phyloP scores from a whole-genome alignment of 2,888 invertebrate species.

The Oscheius sp. region DNA sequence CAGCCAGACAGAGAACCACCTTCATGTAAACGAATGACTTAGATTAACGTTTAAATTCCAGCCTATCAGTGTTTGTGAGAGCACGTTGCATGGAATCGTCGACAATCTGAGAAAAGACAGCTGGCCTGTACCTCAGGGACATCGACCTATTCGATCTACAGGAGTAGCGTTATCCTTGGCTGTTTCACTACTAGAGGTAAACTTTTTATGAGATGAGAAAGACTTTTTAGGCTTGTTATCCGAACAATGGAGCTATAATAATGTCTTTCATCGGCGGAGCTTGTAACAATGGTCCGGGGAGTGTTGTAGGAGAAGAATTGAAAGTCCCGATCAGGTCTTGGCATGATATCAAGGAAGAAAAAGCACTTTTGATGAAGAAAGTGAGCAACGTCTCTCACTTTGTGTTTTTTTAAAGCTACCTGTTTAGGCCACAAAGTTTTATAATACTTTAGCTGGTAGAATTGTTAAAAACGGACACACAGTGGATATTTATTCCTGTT shows the following conservation, averaged over 20 bases:
- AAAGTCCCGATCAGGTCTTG: constrained; percentile 93
- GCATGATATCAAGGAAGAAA: constrained; percentile 88
- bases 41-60: constrained; percentile 41
- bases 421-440: constrained; percentile 79
- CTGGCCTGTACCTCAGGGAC: constrained; percentile 95
- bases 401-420: background rate
- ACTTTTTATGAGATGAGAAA: constrained; percentile 73
- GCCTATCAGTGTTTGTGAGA: constrained; percentile 82
- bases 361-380: constrained; percentile 80
- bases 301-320: constrained; percentile 95
- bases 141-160: constrained; percentile 90
- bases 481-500: constrained; percentile 96
- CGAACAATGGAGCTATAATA: constrained; percentile 92
- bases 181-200: constrained; percentile 78
- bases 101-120: constrained; percentile 80
- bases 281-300: constrained; percentile 96
- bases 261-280: constrained; percentile 98
- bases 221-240: constrained; percentile 82
- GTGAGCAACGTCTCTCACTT: constrained; percentile 72
- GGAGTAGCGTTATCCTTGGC: constrained; percentile 97
- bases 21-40: background rate
- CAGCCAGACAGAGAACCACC: background rate
- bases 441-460: constrained; percentile 89
- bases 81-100: constrained; percentile 91
- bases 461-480: constrained; percentile 95